A percentile compares a stretch with the other conserved stretches of the same genome.
Evolutionary conservation across 2,797 vertebrate species (phyloP).

Genomic region (Xiphophorus birchmanni): DNA sequence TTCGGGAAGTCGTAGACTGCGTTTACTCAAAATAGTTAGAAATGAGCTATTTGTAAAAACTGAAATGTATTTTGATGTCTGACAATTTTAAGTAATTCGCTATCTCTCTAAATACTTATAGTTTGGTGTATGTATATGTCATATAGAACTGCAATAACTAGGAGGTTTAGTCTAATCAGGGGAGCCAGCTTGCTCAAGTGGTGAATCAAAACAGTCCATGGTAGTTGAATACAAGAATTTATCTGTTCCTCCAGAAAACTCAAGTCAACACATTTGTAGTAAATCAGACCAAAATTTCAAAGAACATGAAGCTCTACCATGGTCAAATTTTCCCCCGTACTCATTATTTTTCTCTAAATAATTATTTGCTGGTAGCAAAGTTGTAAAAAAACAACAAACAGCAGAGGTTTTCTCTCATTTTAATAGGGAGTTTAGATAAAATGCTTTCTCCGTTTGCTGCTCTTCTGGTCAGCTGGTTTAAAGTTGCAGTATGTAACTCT

Average conservation of each 20-base stretch:
- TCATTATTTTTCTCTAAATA: background rate
- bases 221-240: slow-evolving; percentile 26
- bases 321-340: background rate
- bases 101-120: background rate
- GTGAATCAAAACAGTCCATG: background rate
- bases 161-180: no score
- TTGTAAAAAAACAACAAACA: background rate
- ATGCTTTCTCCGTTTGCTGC: background rate
- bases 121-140: background rate
- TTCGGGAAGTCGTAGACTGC: background rate
- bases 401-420: background rate
- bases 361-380: background rate
- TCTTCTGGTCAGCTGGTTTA: background rate
- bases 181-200: background rate
- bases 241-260: slow-evolving; percentile 33
- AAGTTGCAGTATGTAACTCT: background rate
- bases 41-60: background rate
- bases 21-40: background rate
- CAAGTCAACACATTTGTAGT: background rate
- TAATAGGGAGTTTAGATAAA: background rate
- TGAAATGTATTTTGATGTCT: background rate
- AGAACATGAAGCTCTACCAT: background rate
- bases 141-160: no score
- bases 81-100: background rate
- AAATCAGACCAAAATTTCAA: background rate